Percentiles rank a stretch among this genome's conserved stretches.
Conservation (phyloP, 2,888 invertebrate genomes). For the Drosophila incognita region DNA sequence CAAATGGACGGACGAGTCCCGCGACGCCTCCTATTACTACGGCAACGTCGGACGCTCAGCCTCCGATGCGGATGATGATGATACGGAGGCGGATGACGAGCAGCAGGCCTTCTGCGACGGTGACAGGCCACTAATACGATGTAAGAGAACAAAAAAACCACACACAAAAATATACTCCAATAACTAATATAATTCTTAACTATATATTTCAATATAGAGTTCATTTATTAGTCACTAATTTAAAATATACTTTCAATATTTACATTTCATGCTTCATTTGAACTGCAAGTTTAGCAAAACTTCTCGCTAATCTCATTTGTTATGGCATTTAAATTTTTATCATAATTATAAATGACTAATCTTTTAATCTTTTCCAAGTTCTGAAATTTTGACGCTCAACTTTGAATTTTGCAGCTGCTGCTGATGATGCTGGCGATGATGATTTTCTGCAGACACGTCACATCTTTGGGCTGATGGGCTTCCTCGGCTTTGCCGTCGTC, state of each 20-base stretch:
- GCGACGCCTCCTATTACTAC: constrained; percentile 68
- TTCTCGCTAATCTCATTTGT: neutral
- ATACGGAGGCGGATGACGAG: constrained; percentile 71
- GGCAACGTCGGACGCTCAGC: constrained; percentile 52
- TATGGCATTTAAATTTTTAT: neutral
- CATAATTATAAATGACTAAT: neutral
- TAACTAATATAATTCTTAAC: neutral
- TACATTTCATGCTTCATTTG: neutral
- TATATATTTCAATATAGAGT: neutral
- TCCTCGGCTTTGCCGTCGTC: constrained; percentile 94
- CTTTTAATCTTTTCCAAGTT: neutral
- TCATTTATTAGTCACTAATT: neutral
- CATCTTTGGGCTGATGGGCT: constrained; percentile 93
- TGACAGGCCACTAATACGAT: constrained; percentile 61
- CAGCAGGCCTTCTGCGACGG: constrained; percentile 64
- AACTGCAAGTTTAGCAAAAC: neutral
- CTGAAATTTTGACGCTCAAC: neutral
- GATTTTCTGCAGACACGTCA: constrained; percentile 88
- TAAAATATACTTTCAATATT: neutral
- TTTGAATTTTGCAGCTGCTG: constrained; percentile 9
- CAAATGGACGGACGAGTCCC: constrained; percentile 70
- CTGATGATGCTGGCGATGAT: constrained; percentile 57
- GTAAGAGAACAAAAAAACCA: constrained; percentile 14
- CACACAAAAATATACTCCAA: neutral
- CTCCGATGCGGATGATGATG: constrained; percentile 58